These are phyloP conservation scores for Oxytorus armatus DNA, from an alignment of 2,888 invertebrate species.

Conservation along the genomic window DNA sequence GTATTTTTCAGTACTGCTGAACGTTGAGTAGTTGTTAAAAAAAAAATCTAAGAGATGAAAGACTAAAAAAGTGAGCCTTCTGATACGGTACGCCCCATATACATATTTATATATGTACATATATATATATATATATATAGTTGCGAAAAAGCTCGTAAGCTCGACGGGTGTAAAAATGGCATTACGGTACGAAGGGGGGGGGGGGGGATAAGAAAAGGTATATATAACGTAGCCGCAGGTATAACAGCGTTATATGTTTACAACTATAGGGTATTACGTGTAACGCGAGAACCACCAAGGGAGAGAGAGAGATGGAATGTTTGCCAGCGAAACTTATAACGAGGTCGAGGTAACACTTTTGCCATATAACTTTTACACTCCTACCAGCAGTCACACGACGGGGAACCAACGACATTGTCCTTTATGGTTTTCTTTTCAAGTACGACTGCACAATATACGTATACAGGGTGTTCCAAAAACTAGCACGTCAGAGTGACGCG, in stretches of 20 bases:
- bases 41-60: no score
- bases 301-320: constrained; percentile 41
- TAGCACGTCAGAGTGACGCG: no score
- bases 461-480: no score
- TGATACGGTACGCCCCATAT: not conserved
- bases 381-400: not conserved
- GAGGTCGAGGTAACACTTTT: constrained; percentile 57
- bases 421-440: constrained; percentile 46
- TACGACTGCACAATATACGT: not conserved
- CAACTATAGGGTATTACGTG: constrained; percentile 32
- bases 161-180: constrained; percentile 45
- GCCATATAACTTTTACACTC: constrained; percentile 1
- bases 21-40: no score
- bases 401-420: constrained; percentile 35
- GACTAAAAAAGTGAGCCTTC: no score
- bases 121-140: constrained; percentile 15
- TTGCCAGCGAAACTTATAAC: constrained; percentile 53
- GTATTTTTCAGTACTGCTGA: no score
- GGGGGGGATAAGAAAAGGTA: constrained; percentile 25
- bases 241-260: constrained; percentile 19
- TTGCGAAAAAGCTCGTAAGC: constrained; percentile 52
- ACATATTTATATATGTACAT: no score
- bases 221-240: constrained; percentile 5
- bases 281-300: constrained; percentile 52
- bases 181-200: constrained; percentile 33